Base-by-base conservation (phyloP, 2,888 invertebrate genomes). In the Mythimna albipuncta region DNA sequence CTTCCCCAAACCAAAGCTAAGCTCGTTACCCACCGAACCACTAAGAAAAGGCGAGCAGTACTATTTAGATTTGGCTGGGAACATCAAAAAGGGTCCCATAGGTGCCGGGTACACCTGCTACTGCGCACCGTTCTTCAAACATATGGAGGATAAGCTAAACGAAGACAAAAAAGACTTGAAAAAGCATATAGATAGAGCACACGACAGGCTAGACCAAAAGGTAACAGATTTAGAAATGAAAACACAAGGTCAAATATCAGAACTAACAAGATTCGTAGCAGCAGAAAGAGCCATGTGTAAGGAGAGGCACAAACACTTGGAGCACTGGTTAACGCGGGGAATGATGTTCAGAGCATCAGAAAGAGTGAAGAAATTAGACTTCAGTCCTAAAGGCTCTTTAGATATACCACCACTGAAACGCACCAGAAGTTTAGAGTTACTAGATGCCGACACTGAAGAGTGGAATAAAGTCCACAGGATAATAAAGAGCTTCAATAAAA, bases 41-140 rank as follows among this genome's bases (percentile, higher is more conserved):
- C 94, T 99, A 32, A 97, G 97, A 87, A 97, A 98, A 88, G 99
- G 99, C 76, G 99, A 99, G 94, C 99, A 99, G 93, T 99, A 99
- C 93, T 99, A 98, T 93, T 96, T 99, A 84, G 99, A 99, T 93
- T 97, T 99, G 83, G 99, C 99, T 19, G 99, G 99, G 2, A 99
- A 99, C 90, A 98, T 99, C 78, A 98, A 98, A 87, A 99, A 99
- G 95, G 99, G 99, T 2, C 99, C 99, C 0, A 98, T 99, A n/a
- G 99, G 99, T 0, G 98, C 98, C 2, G 99, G 99, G 0, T 98
- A 99, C 91, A 98, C 98, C 0, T 99, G 99, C 93, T 99, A 98
- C 90, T 99, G 99, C 91, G 98, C 98, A 0, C 99, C 99, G 0
- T 98, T 99, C 92, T 98, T 99, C 90, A 97, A 98, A 79, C 98